Evolutionary conservation across 2,888 invertebrate species (phyloP).

Genomic region (Chaetogeoica ovagalla): DNA sequence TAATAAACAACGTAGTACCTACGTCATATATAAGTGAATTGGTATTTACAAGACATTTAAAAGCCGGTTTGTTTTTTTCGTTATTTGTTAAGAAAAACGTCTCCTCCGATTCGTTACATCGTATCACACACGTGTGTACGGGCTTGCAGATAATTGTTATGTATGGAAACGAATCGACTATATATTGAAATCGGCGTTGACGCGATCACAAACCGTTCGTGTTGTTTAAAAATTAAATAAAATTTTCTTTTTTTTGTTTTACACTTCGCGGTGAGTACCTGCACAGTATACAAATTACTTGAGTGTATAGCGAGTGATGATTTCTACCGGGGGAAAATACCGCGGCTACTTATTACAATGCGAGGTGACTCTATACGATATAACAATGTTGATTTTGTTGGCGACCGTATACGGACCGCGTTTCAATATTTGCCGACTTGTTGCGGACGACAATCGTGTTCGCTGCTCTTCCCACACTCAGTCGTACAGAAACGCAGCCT

Average conservation of each 20-base stretch:
- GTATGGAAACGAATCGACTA: too few relatives aligned
- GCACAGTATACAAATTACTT: constrained; percentile 5
- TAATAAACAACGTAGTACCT: too few relatives aligned
- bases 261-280: not conserved
- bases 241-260: constrained; percentile 3
- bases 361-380: not conserved
- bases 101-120: too few relatives aligned
- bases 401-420: constrained; percentile 17
- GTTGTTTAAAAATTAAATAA: not conserved
- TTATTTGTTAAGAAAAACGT: too few relatives aligned
- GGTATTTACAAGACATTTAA: too few relatives aligned
- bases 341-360: not conserved
- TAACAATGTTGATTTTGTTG: constrained; percentile 46
- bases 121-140: too few relatives aligned
- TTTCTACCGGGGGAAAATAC: constrained; percentile 26
- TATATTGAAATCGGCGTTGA: too few relatives aligned
- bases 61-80: too few relatives aligned
- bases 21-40: too few relatives aligned
- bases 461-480: not conserved
- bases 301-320: not conserved
- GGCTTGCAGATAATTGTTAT: too few relatives aligned
- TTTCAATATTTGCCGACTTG: constrained; percentile 40
- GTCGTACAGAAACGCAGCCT: not conserved
- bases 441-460: constrained; percentile 31
- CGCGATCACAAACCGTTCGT: not conserved